phyloP scores from a whole-genome alignment of 30 jellyfish, hydroid and myxozoan genomes.

The Rhopilema esculentum region DNA sequence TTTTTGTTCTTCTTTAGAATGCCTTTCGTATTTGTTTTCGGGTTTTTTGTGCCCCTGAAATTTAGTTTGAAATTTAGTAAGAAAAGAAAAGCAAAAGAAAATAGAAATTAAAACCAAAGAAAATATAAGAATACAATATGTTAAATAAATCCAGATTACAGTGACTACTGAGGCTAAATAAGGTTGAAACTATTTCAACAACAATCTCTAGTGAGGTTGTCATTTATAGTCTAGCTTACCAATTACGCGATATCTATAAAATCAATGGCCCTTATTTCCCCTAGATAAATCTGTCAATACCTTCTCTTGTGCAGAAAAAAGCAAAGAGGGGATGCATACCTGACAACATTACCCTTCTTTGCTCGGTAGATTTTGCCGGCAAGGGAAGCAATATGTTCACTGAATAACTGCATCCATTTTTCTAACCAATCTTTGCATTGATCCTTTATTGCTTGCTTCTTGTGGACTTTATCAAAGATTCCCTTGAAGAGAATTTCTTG shows the following conservation, averaged over 20 bases:
- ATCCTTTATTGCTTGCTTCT: constrained; percentile 37
- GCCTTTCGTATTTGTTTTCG: constrained; percentile 63
- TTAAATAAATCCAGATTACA: no score
- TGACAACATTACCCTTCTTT: constrained; percentile 75
- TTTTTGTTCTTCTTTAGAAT: constrained; percentile 38
- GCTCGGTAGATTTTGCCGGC: constrained; percentile 83
- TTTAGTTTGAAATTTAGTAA: no score
- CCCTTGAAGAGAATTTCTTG: constrained; percentile 16
- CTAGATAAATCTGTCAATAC: no score
- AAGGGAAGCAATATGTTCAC: constrained; percentile 68
- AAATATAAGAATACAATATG: not conserved
- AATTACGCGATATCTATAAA: no score
- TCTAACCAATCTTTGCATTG: constrained; percentile 71
- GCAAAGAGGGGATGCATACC: constrained; percentile 31
- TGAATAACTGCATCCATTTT: constrained; percentile 59
- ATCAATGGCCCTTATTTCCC: no score
- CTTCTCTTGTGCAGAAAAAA: no score
- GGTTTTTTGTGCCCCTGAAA: constrained; percentile 58
- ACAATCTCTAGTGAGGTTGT: no score
- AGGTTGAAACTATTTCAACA: no score
- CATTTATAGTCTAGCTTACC: no score
- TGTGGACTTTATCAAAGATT: constrained; percentile 27
- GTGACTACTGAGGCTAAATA: no score
- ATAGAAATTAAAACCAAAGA: no score
- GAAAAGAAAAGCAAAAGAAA: not conserved